Conservation (phyloP, 2,797 vertebrate species). For the Rhinella marina region DNA sequence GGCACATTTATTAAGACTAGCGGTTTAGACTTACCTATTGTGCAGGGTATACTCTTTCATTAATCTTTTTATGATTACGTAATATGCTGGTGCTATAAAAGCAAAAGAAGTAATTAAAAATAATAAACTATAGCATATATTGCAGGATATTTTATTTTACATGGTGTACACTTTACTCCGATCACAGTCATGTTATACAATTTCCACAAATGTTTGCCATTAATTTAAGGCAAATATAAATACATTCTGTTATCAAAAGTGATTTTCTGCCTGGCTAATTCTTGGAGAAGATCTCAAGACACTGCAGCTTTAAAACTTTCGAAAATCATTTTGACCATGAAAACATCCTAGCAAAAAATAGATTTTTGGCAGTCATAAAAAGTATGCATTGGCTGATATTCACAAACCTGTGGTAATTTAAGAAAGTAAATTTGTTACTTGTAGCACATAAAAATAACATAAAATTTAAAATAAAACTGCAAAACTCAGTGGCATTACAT, state of each 20-base stretch:
- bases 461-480: slow-evolving; percentile 35
- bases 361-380: slow-evolving; percentile 15
- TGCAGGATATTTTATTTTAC: no score
- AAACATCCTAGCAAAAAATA: slow-evolving; percentile 26
- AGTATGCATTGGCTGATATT: slow-evolving; percentile 18
- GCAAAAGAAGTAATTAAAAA: no score
- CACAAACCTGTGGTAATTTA: slow-evolving; percentile 31
- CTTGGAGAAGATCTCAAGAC: not conserved
- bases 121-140: no score
- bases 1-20: no score
- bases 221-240: not conserved
- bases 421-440: slow-evolving; percentile 33
- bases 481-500: slow-evolving; percentile 8
- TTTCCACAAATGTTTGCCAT: not conserved
- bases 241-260: not conserved
- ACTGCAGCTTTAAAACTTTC: not conserved
- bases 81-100: no score
- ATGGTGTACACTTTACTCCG: not conserved
- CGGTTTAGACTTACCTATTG: no score
- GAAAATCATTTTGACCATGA: not conserved
- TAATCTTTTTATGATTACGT: no score
- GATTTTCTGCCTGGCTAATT: not conserved
- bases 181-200: not conserved
- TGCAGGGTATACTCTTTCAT: no score
- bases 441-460: slow-evolving; percentile 34